Base-by-base conservation (phyloP, 2,888 invertebrate species). In the Hydropsyche betteni region DNA sequence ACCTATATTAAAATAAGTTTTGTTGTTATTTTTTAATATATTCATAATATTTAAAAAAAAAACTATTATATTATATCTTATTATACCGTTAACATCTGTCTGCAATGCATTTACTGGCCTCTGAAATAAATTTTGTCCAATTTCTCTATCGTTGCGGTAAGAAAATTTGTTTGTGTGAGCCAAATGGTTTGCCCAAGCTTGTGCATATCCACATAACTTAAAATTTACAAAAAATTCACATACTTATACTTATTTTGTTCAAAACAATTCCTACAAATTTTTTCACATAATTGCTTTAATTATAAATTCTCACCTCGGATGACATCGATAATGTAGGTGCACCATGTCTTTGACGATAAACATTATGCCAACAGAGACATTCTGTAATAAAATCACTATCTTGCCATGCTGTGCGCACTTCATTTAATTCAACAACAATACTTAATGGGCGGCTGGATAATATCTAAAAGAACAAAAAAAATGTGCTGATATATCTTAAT, bases 121-220 rank as follows among this genome's bases (percentile, higher is more conserved):
- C 84, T 92, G 93, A 83, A 93, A 94, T 64, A 94, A 86, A 84
- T 94, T 94, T 84, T 94, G 93, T 0, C 94, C 95, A 44, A 94
- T 91, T 81, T 92, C 92, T 70, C 90, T 89, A 83, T 93, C 92
- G 83, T 91, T 92, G 80, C 93, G 88, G 84, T 94, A 92, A 84
- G 91, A 90, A 85, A 95, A 93, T 81, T 90, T 90, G 83, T 94
- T 92, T 4, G 92, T 93, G 83, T 93, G 92, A 10, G 94, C 95
- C 81, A 95, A 85, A 81, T 94, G 92, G 84, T 95, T 95, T 5
- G 95, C 95, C 95, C 95, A 95, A 55, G 93, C 92, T 85, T 96
- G 95, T 70, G 94, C 94, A 83, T 92, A 90, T 82, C 92, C 90
- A 82, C 94, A 94, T 58, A 94, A 83, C 93, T 94, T 85, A 24